phyloP scores from a whole-genome alignment of 2,113 vertebrate species.

The Aplodontia rufa region DNA sequence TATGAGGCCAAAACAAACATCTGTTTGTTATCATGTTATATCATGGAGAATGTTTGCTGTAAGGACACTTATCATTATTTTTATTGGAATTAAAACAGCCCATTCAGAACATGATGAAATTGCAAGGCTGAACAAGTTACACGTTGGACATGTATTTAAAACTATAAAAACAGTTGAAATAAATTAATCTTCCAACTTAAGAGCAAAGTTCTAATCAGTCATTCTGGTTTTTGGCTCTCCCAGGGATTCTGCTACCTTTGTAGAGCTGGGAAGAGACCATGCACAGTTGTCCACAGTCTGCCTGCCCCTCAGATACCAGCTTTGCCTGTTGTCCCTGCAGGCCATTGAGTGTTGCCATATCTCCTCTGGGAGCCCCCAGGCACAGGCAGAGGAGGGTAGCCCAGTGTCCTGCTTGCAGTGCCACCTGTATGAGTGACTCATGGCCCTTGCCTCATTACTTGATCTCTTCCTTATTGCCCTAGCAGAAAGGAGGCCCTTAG shows the following conservation, averaged over 20 bases:
- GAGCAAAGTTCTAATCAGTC: background rate
- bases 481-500: background rate
- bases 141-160: slow-evolving; percentile 16
- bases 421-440: background rate
- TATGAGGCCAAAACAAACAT: slow-evolving; percentile 37
- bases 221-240: background rate
- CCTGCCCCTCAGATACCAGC: background rate
- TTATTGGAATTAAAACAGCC: slow-evolving; percentile 33
- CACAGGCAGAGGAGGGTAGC: background rate
- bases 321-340: background rate
- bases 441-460: background rate
- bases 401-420: background rate
- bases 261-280: background rate
- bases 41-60: slow-evolving; percentile 21
- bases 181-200: background rate
- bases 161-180: slow-evolving; percentile 27
- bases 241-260: background rate
- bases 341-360: background rate
- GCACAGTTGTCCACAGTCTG: background rate
- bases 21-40: slow-evolving; percentile 38
- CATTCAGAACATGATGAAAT: slow-evolving; percentile 42
- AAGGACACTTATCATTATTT: slow-evolving; percentile 40
- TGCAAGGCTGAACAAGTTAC: slow-evolving; percentile 53
- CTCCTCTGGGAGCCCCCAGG: background rate
- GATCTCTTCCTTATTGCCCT: background rate